Evolutionary conservation across 1,140 invertebrate species (phyloP).

Genomic region (Tetranychus urticae): DNA sequence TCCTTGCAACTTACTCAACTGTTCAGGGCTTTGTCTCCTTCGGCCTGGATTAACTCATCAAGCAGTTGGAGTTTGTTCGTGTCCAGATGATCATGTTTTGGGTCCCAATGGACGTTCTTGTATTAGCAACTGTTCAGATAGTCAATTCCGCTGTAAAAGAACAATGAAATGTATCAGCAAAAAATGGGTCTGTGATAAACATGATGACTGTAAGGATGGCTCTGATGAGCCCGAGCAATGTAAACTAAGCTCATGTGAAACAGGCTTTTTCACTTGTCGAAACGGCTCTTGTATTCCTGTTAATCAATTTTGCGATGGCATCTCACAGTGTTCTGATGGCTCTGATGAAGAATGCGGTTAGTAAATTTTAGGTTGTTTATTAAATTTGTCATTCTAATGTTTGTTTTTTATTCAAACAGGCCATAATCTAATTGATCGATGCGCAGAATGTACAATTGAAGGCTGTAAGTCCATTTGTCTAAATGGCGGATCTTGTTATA

Average conservation of each 20-base stretch:
- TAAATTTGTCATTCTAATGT: slow-evolving; percentile 39
- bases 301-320: slow-evolving; percentile 31
- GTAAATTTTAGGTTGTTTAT: neutral
- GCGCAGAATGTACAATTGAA: slow-evolving; percentile 36
- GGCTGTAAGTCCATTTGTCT: slow-evolving; percentile 27
- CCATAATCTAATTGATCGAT: slow-evolving; percentile 38
- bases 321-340: slow-evolving; percentile 39
- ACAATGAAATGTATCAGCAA: slow-evolving; percentile 39
- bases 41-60: slow-evolving; percentile 42
- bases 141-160: slow-evolving; percentile 68
- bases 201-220: slow-evolving; percentile 37
- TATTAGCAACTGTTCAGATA: slow-evolving; percentile 64
- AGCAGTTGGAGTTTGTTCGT: slow-evolving; percentile 61
- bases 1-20: slow-evolving; percentile 44
- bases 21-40: slow-evolving; percentile 51
- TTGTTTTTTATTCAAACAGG: slow-evolving; percentile 28
- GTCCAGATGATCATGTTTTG: slow-evolving; percentile 68
- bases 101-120: slow-evolving; percentile 65
- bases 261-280: slow-evolving; percentile 22
- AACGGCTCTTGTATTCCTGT: slow-evolving; percentile 26
- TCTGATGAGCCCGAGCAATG: slow-evolving; percentile 2
- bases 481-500: slow-evolving; percentile 32
- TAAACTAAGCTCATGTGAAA: slow-evolving; percentile 14
- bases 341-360: slow-evolving; percentile 27
- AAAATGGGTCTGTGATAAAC: slow-evolving; percentile 31